Conservation (phyloP, 2,113 vertebrate genomes). For the Odocoileus hemionus region DNA sequence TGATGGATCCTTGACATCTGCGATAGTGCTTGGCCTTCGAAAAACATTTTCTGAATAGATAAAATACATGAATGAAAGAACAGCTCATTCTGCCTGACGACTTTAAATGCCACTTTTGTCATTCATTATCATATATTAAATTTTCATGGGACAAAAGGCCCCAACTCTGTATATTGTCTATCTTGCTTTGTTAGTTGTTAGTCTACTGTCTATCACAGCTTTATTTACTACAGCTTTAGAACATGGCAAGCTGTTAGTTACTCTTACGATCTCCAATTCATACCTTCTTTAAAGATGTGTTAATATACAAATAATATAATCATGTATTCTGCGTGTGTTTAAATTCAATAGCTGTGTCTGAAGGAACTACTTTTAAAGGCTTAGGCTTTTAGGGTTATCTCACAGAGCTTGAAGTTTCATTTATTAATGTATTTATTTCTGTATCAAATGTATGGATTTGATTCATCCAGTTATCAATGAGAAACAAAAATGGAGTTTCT, state of each 20-base stretch:
- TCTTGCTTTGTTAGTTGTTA: background rate
- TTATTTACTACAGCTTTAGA: background rate
- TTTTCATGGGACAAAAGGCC: background rate
- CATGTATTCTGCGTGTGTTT: background rate
- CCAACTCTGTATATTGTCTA: background rate
- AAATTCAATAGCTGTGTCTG: slow-evolving; percentile 9
- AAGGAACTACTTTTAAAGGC: background rate
- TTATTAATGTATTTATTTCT: background rate
- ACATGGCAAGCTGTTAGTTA: background rate
- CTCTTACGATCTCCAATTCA: background rate
- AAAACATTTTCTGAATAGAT: slow-evolving; percentile 50
- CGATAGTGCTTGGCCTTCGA: background rate
- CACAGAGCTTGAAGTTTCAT: background rate
- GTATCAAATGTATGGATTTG: background rate
- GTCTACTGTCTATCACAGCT: background rate
- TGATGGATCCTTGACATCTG: background rate
- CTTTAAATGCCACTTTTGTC: slow-evolving; percentile 46
- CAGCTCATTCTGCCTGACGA: slow-evolving; percentile 4
- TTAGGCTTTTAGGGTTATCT: background rate
- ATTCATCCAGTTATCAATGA: background rate
- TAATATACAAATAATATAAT: background rate
- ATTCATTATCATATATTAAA: slow-evolving; percentile 53
- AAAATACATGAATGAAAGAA: slow-evolving; percentile 30
- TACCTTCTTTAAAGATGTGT: background rate
- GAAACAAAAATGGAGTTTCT: background rate